These are phyloP conservation scores for Pagetopsis macropterus DNA, from an alignment of 2,797 vertebrate genomes.

Conservation along the genomic window DNA sequence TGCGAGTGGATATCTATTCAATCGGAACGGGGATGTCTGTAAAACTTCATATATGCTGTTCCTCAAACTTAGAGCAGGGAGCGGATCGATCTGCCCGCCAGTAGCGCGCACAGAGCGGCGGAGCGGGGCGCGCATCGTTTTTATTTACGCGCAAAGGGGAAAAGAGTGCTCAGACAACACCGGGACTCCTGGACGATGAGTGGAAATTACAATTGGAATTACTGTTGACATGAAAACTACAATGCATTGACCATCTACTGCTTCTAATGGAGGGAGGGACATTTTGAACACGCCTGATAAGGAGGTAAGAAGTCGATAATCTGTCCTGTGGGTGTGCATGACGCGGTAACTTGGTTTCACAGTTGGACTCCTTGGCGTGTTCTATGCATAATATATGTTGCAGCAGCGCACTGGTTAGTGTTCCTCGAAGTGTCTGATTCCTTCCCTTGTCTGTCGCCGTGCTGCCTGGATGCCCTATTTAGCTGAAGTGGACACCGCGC, in stretches of 20 bases:
- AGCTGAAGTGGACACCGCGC: neutral
- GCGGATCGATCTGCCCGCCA: neutral
- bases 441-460: neutral
- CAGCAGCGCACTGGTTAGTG: neutral
- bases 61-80: conserved; percentile 32
- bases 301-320: conserved; percentile 50
- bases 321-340: neutral
- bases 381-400: neutral
- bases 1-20: neutral
- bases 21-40: neutral
- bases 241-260: conserved; percentile 17
- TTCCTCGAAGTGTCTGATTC: neutral
- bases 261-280: conserved; percentile 2
- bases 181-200: neutral
- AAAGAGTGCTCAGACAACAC: conserved; percentile 8
- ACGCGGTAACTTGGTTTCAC: neutral
- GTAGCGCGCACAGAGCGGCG: neutral
- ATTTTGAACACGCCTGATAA: neutral
- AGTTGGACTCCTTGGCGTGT: neutral
- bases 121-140: conserved; percentile 15
- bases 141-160: conserved; percentile 21
- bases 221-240: conserved; percentile 19
- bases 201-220: conserved; percentile 56
- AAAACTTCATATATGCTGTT: neutral
- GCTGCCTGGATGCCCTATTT: conserved; percentile 21